Conservation (phyloP, 2,888 invertebrate genomes). For the Alitta virens region DNA sequence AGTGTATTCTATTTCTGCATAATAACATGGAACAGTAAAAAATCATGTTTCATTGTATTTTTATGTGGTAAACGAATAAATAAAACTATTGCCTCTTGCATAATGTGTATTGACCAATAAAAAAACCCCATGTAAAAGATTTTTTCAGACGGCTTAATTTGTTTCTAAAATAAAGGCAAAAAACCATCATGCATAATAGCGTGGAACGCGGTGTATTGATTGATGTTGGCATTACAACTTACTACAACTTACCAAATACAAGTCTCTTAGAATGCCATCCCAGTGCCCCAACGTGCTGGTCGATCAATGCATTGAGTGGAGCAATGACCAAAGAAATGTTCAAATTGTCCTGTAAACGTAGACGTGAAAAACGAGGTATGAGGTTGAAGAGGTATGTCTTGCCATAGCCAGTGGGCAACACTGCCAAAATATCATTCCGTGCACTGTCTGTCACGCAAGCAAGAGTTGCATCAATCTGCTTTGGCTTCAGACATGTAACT, state of each 20-base stretch:
- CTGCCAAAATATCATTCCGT: not conserved
- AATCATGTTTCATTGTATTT: no score
- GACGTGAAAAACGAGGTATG: not conserved
- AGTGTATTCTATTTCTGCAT: no score
- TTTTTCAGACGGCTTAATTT: no score
- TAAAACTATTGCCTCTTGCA: no score
- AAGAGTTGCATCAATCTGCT: not conserved
- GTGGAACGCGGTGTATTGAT: no score
- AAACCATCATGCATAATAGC: no score
- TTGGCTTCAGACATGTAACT: not conserved
- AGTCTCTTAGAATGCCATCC: not conserved
- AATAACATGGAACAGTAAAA: no score
- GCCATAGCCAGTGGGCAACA: conserved; percentile 10
- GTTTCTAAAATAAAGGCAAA: no score
- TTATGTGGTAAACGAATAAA: no score
- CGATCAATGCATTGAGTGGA: conserved; percentile 2
- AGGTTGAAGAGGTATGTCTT: conserved; percentile 5
- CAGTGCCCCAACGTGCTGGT: not conserved
- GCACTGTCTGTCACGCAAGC: not conserved
- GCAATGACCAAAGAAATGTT: not conserved
- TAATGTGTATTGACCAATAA: no score
- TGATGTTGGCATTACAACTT: no score
- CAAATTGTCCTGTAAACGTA: not conserved
- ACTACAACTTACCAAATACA: not conserved
- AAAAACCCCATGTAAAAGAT: no score